phyloP scores from a whole-genome alignment of 1,140 invertebrate species.

The Capitella teleta region DNA sequence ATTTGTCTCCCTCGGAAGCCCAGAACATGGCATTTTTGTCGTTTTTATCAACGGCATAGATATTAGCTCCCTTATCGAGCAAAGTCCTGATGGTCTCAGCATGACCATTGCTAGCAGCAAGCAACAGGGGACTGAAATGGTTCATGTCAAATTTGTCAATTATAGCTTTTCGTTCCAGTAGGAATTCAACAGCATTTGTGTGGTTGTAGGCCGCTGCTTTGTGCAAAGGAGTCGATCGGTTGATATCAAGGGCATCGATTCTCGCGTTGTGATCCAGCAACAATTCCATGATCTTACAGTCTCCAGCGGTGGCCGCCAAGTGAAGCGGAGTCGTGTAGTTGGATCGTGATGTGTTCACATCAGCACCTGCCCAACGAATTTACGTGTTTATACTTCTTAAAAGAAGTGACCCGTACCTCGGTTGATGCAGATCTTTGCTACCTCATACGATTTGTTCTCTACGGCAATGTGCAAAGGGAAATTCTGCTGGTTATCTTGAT shows the following conservation, averaged over 20 bases:
- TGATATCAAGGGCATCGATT: slow-evolving; percentile 40
- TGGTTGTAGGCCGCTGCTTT: slow-evolving; percentile 39
- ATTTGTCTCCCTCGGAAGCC: slow-evolving; percentile 37
- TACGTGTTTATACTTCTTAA: no score
- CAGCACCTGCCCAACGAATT: slow-evolving; percentile 24
- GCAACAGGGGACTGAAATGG: slow-evolving; percentile 44
- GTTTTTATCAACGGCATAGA: slow-evolving; percentile 35
- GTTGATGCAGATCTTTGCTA: slow-evolving; percentile 33
- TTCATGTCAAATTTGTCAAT: slow-evolving; percentile 32
- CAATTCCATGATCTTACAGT: slow-evolving; percentile 18
- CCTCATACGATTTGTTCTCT: slow-evolving; percentile 40
- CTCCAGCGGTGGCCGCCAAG: slow-evolving; percentile 39
- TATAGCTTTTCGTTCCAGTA: slow-evolving; percentile 30
- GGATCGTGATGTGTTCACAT: slow-evolving; percentile 35
- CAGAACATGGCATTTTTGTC: slow-evolving; percentile 40
- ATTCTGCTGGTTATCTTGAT: slow-evolving; percentile 37
- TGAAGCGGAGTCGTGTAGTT: slow-evolving; percentile 40
- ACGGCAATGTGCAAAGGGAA: slow-evolving; percentile 42
- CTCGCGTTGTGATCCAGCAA: slow-evolving; percentile 37
- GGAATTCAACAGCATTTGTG: slow-evolving; percentile 31
- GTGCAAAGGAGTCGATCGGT: slow-evolving; percentile 43
- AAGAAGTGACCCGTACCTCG: slow-evolving; percentile 32
- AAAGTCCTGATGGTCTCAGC: slow-evolving; percentile 29
- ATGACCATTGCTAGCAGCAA: slow-evolving; percentile 39
- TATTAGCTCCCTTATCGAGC: slow-evolving; percentile 29